Evolutionary conservation across 1,140 invertebrate genomes (phyloP), one percentile per base, ranked within the genome.

Genomic region (Diachasmimorpha longicaudata): DNA sequence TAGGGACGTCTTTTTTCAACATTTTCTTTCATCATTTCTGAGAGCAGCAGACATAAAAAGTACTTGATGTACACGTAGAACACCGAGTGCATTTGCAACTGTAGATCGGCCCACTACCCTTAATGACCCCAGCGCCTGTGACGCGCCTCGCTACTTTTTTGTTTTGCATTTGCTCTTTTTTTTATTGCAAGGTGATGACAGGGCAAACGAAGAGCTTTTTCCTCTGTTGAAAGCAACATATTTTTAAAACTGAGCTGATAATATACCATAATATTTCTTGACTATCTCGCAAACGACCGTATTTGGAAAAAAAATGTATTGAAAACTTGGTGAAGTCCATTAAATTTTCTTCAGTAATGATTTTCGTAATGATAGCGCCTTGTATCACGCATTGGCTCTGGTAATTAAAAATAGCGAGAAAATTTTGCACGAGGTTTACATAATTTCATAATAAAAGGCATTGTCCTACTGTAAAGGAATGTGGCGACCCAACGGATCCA

Each of bases 61-160:
- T 52, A n/a, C 14, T 9, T 19, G 48, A 52, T 52, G 16, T 52
- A 16, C 48, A 42, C 39, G 39, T 13, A 71, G 23, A 10, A 48
- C 48, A 23, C 46, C 4, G 36, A 67, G 37, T 39, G 67, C 37
- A 13, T 46, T 48, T 44, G 21, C 48, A 25, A 16, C 48, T 36
- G 23, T 67, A 67, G 19, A 25, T 71, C 70, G 70, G 42, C 31
- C 70, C 70, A 71, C 70, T 71, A 71, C 70, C 70, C 70, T 71
- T 71, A 71, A 71, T 71, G 70, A 71, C 48, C 70, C 21, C 70
- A 48, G 42, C 39, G 42, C 42, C 42, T 21, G 10, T 23, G 19
- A 70, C 68, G 46, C 39, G 46, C 39, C 19, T 14, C 23, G n/a
- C 8, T 71, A 25, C 63, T 31, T 67, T 71, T 44, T 23, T 71